Conservation (phyloP, 2,888 invertebrate genomes). For the Seira ritae region DNA sequence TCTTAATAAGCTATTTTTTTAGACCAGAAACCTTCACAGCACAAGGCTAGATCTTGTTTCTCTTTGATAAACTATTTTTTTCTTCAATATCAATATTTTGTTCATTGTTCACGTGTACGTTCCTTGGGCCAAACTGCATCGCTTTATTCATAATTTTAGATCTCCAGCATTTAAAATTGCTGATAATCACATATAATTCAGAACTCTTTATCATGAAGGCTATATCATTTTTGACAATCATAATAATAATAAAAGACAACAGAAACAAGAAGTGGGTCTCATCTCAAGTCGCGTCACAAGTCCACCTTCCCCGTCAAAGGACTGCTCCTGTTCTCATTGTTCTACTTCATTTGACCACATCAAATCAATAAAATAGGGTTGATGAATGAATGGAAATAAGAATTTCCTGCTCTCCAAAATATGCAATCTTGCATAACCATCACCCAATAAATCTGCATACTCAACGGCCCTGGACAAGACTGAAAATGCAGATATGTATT, state of each 20-base stretch:
- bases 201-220: not conserved
- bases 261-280: slow-evolving; percentile 18
- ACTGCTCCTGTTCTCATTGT: slow-evolving; percentile 41
- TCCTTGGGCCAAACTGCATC: not conserved
- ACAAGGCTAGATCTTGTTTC: not conserved
- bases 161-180: not conserved
- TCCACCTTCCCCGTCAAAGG: slow-evolving; percentile 31
- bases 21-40: no score
- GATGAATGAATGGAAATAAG: slow-evolving; percentile 28
- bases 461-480: slow-evolving; percentile 58
- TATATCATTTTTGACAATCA: not conserved
- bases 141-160: not conserved
- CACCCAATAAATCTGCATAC: slow-evolving; percentile 53
- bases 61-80: slow-evolving; percentile 2
- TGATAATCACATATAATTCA: slow-evolving; percentile 4
- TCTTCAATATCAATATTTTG: not conserved
- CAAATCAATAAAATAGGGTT: slow-evolving; percentile 22
- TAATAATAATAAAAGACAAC: slow-evolving; percentile 13
- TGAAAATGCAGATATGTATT: slow-evolving; percentile 7
- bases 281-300: slow-evolving; percentile 12
- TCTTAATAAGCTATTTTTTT: not conserved
- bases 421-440: slow-evolving; percentile 12
- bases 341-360: slow-evolving; percentile 45
- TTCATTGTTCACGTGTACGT: not conserved
- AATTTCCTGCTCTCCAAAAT: not conserved